phyloP scores from a whole-genome alignment of 1,140 invertebrate species.

The Eciton burchellii region DNA sequence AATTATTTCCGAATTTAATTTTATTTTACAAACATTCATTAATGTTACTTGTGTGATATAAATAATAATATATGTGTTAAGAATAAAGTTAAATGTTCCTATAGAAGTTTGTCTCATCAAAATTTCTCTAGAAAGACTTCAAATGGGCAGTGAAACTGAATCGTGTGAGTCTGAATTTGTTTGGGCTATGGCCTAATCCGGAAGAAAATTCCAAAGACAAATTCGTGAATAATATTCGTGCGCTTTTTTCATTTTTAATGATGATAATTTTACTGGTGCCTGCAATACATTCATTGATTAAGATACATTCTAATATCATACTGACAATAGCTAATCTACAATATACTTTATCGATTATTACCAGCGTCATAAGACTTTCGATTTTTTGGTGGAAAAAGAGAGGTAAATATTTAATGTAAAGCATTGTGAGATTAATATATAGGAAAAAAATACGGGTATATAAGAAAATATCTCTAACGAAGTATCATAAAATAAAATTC shows the following conservation, averaged over 20 bases:
- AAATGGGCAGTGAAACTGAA: not conserved
- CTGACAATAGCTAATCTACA: not conserved
- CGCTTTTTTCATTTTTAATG: not conserved
- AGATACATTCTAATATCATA: not conserved
- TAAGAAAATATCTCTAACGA: not conserved
- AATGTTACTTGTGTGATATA: too few relatives aligned
- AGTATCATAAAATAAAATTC: too few relatives aligned
- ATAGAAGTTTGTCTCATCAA: too few relatives aligned
- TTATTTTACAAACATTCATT: too few relatives aligned
- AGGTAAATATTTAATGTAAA: not conserved
- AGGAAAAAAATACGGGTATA: not conserved
- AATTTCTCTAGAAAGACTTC: too few relatives aligned
- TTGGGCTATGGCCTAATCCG: not conserved
- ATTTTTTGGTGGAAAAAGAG: not conserved
- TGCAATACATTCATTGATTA: not conserved
- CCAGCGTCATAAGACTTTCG: not conserved
- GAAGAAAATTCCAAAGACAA: not conserved
- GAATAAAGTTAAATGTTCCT: too few relatives aligned
- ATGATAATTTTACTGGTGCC: not conserved
- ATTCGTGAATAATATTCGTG: not conserved
- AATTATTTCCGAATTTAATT: too few relatives aligned
- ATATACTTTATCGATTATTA: constrained; percentile 9
- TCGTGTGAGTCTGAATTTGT: not conserved
- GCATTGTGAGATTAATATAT: not conserved
- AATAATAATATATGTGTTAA: too few relatives aligned